phyloP scores from a whole-genome alignment of 2,113 vertebrate genomes.

The Tricholaema leucomelas region DNA sequence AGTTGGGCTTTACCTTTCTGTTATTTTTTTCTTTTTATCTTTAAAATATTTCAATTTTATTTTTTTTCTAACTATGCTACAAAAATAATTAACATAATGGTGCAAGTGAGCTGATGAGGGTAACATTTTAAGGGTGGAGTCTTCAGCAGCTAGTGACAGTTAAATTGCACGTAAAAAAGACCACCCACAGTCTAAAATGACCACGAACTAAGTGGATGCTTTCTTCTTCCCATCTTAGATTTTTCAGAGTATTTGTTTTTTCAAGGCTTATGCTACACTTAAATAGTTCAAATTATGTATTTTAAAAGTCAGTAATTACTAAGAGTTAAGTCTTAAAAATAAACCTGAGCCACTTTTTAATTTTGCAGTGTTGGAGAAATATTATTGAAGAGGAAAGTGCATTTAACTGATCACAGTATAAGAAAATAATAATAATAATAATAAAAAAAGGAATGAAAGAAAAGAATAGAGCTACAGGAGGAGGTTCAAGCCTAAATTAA shows the following conservation, averaged over 20 bases:
- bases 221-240: slow-evolving; percentile 68
- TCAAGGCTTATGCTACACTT: slow-evolving; percentile 41
- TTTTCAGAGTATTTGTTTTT: slow-evolving; percentile 40
- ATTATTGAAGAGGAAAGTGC: slow-evolving; percentile 68
- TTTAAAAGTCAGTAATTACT: slow-evolving; percentile 65
- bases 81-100: slow-evolving; percentile 64
- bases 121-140: slow-evolving; percentile 77
- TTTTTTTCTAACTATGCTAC: not conserved
- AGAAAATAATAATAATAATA: slow-evolving; percentile 56
- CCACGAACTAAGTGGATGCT: slow-evolving; percentile 76
- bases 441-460: slow-evolving; percentile 45
- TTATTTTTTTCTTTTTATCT: not conserved
- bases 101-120: slow-evolving; percentile 76
- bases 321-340: slow-evolving; percentile 65
- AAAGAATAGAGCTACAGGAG: slow-evolving; percentile 79
- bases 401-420: slow-evolving; percentile 69
- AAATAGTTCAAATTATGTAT: slow-evolving; percentile 52
- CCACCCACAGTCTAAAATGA: slow-evolving; percentile 75
- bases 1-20: not conserved
- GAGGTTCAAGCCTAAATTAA: slow-evolving; percentile 87
- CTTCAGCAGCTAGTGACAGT: slow-evolving; percentile 80
- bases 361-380: slow-evolving; percentile 66
- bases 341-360: slow-evolving; percentile 64
- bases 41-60: not conserved
- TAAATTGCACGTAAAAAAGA: slow-evolving; percentile 74